A percentile compares a stretch with the other conserved stretches of the same genome.
phyloP scores from a whole-genome alignment of 2,113 vertebrate genomes.

The crab-eating macaque (Macaca fascicularis) region T2T-MFA8v1.1 NC_088375.1:149024001-149024500 shows the following conservation, averaged over 20 bases:
- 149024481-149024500: background rate
- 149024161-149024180: background rate
- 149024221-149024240: background rate
- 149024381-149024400: background rate
- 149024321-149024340: background rate
- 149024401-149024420: background rate
- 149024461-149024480: background rate
- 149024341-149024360: background rate
- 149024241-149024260: background rate
- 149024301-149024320: background rate
- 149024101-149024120: background rate
- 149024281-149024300: background rate
- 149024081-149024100: background rate
- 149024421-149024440: slow-evolving; percentile 1
- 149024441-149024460: background rate
- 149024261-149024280: background rate
- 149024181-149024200: background rate
- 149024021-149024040: background rate
- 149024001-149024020: background rate
- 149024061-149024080: background rate
- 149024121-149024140: no score
- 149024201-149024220: background rate
- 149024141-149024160: background rate
- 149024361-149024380: background rate
- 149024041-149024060: background rate